Conservation (phyloP, 2,113 vertebrate genomes). For the Lampris incognitus region DNA sequence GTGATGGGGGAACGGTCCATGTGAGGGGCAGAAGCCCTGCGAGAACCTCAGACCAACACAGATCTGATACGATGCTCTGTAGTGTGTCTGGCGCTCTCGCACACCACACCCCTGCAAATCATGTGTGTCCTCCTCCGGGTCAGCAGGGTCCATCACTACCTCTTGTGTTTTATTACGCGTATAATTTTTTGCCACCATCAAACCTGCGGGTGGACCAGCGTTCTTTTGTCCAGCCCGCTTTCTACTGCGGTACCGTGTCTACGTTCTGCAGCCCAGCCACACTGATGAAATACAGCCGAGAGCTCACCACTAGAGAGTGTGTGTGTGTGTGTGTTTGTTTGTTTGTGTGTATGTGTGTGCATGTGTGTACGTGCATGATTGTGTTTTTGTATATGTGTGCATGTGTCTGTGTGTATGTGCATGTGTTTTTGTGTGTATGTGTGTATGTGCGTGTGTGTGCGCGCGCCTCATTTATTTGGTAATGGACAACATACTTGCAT, state of each 20-base stretch:
- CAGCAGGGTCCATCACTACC: conserved; percentile 62
- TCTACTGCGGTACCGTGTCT: conserved; percentile 37
- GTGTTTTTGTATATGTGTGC: background rate
- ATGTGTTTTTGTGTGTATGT: background rate
- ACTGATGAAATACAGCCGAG: conserved; percentile 47
- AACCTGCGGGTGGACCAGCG: conserved; percentile 52
- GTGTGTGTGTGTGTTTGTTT: conserved; percentile 12
- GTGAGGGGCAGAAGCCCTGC: conserved; percentile 53
- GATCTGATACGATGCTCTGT: conserved; percentile 48
- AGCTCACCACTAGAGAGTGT: conserved; percentile 41
- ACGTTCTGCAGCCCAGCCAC: conserved; percentile 22
- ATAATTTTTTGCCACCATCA: conserved; percentile 68
- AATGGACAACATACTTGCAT: no score
- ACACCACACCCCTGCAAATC: conserved; percentile 52
- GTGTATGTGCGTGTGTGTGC: background rate
- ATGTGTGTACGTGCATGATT: background rate
- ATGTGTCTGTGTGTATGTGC: conserved; percentile 1
- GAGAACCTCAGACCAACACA: conserved; percentile 40
- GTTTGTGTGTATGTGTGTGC: conserved; percentile 7
- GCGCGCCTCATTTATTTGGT: no score
- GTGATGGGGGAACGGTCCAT: conserved; percentile 37
- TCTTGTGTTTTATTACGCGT: conserved; percentile 74
- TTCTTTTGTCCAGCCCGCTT: conserved; percentile 45
- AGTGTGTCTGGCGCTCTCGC: conserved; percentile 49
- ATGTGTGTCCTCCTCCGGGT: conserved; percentile 57